Base-by-base conservation (phyloP, 2,797 vertebrate genomes). In the Phrynocephalus guinanensis region DNA sequence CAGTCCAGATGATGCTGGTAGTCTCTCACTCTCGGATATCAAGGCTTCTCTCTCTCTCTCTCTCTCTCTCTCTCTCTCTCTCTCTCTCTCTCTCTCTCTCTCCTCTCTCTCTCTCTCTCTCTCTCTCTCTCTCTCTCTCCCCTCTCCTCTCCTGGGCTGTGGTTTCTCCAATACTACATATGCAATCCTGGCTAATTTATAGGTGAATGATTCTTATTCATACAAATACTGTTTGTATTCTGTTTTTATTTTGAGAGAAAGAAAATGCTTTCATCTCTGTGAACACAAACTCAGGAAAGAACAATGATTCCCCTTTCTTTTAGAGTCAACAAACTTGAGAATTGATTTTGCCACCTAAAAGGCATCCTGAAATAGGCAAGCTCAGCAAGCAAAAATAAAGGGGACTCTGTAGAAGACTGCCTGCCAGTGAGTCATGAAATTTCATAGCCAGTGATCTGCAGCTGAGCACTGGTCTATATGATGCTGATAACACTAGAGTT, bases 311-410 rank as follows among this genome's bases (percentile, higher is more conserved):
- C 3, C 24, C 1, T 60, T 79, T 79, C 60, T 20, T 66, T 80
- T 44, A 82, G 26, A 56, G 2, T n/a, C 56, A 48, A 28, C 80
- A 82, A 13, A 68, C 33, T 33, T 48, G 30, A 33, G 66, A 82
- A 68, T 48, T 82, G 63, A 67, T 81, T 80, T 81, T 81, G 30
- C 60, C 79, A 81, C 60, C 33, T 60, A 33, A 30, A 80, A 2
- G 52, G 56, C 78, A 80, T 81, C 30, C 30, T 66, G 33, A 82
- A 82, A 67, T 48, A 48, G 66, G 38, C 38, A 68, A 28, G 22
- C 38, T 82, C 33, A 68, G 28, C 60, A 82, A 68, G 24, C 80
- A 68, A 28, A 82, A 3, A 82, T 68, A 82, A 82, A 82, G 26
- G 8, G 33, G 24, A 15, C 26, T 11, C 3, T 48, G 18, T 26